Evolutionary conservation across 2,113 vertebrate genomes (phyloP).

Genomic region (Oriolus oriolus): DNA sequence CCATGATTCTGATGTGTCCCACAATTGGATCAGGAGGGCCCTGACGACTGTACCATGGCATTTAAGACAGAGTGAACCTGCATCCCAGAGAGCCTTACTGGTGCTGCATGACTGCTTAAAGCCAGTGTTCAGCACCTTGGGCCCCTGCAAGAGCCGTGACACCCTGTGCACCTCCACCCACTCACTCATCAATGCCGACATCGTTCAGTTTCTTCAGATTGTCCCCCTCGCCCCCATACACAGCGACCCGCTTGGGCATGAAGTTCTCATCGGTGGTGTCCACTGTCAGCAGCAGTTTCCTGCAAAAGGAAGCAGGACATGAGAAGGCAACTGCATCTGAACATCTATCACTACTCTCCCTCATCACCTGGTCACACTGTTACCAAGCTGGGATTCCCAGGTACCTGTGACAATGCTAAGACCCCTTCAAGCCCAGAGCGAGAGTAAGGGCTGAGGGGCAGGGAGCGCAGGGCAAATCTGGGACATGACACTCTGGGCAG

Average conservation of each 20-base stretch:
- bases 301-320: constrained; percentile 20
- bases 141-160: neutral
- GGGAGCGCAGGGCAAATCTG: neutral
- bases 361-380: neutral
- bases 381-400: neutral
- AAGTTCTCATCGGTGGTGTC: constrained; percentile 96
- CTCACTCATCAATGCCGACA: constrained; percentile 91
- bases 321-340: neutral
- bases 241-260: constrained; percentile 90
- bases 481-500: neutral
- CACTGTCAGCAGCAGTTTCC: constrained; percentile 90
- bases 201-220: constrained; percentile 92
- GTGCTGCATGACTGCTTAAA: neutral
- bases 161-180: neutral
- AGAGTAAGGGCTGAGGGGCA: neutral
- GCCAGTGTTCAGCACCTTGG: neutral
- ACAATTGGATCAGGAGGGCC: fast-evolving
- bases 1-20: neutral
- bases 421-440: neutral
- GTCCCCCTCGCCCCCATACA: constrained; percentile 90
- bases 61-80: fast-evolving
- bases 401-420: neutral
- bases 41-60: fast-evolving
- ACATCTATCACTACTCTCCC: neutral
- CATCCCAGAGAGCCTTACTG: neutral